A percentile compares a stretch with the other conserved stretches of the same genome.
Conservation (phyloP, 2,888 invertebrate species). For the Onthophagus sagittarius region DNA sequence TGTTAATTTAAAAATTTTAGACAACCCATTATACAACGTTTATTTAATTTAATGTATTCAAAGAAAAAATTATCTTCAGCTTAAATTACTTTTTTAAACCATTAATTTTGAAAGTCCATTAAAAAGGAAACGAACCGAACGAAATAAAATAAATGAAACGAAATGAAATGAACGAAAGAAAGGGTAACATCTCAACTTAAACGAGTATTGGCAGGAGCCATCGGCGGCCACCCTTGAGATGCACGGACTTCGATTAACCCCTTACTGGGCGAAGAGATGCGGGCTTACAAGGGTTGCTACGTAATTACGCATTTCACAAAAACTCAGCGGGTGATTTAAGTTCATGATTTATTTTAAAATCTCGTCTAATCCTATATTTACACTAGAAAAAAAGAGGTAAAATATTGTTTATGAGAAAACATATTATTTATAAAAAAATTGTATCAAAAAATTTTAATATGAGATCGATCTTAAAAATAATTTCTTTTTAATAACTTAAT, state of each 20-base stretch:
- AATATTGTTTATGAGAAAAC: no score
- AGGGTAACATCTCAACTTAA: constrained; percentile 10
- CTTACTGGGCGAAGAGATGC: constrained; percentile 35
- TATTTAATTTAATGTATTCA: background rate
- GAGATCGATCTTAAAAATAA: background rate
- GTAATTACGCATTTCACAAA: constrained; percentile 36
- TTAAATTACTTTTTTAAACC: background rate
- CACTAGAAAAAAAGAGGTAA: background rate
- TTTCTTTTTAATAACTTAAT: background rate
- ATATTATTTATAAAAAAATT: no score
- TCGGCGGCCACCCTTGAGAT: constrained; percentile 22
- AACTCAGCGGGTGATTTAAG: constrained; percentile 34
- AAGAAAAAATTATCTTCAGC: no score
- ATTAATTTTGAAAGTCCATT: background rate
- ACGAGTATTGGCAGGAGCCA: constrained; percentile 15
- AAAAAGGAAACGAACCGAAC: background rate
- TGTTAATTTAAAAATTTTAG: background rate
- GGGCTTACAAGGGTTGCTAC: constrained; percentile 34
- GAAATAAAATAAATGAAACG: background rate
- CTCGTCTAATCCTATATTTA: constrained; percentile 8
- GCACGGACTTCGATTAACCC: constrained; percentile 31
- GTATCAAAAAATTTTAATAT: background rate
- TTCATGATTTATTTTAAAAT: constrained; percentile 27
- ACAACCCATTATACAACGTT: background rate
- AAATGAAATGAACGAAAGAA: background rate